Evolutionary conservation across 2,113 vertebrate species (phyloP).

Genomic region (Takifugu bimaculatus): DNA sequence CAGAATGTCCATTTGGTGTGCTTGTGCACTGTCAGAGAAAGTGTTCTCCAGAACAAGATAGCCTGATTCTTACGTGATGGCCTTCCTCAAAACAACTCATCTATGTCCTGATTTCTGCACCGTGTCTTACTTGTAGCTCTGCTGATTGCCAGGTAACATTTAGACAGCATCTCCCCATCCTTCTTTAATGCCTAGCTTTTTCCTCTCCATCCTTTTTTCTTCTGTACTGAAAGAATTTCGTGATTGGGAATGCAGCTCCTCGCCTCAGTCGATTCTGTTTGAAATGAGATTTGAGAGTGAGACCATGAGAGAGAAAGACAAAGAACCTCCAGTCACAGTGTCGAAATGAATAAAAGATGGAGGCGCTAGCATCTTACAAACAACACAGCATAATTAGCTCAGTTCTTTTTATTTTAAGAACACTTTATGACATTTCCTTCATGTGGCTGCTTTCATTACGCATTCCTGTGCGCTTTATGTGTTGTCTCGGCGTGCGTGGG

Average conservation of each 20-base stretch:
- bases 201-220: conserved; percentile 16
- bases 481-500: conserved; percentile 8
- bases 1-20: conserved; percentile 17
- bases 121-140: background rate
- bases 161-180: conserved; percentile 24
- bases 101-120: conserved; percentile 36
- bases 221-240: conserved; percentile 62
- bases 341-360: conserved; percentile 77
- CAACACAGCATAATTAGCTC: conserved; percentile 69
- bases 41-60: background rate
- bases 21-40: background rate
- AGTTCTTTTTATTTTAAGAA: conserved; percentile 66
- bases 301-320: conserved; percentile 54
- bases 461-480: conserved; percentile 33
- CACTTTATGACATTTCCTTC: conserved; percentile 63
- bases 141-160: conserved; percentile 72
- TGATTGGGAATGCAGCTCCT: conserved; percentile 61
- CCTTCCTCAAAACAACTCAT: conserved; percentile 45
- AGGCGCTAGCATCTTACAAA: conserved; percentile 52
- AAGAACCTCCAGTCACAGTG: conserved; percentile 49
- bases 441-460: conserved; percentile 51
- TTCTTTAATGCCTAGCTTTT: background rate
- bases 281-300: conserved; percentile 70
- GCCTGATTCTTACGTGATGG: conserved; percentile 23
- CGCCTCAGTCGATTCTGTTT: conserved; percentile 65